phyloP scores from a whole-genome alignment of 2,888 invertebrate genomes.

The Philonicus albiceps region DNA sequence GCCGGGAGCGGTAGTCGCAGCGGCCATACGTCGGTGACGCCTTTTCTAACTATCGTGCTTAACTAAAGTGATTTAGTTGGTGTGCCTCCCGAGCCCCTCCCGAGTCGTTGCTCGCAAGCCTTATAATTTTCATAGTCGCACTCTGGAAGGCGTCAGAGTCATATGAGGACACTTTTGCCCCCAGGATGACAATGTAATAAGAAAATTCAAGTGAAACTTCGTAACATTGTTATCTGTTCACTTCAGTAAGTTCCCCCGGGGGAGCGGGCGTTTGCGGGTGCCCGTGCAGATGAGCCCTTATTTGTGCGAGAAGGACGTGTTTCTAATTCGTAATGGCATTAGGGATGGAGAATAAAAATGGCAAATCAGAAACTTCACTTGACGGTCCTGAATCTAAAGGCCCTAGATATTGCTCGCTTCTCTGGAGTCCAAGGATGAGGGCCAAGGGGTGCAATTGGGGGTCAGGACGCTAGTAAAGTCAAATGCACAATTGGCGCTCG shows the following conservation, averaged over 20 bases:
- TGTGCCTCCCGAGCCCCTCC: background rate
- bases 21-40: background rate
- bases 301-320: slow-evolving; percentile 34
- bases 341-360: slow-evolving; percentile 7
- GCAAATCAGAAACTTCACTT: slow-evolving; percentile 29
- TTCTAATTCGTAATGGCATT: slow-evolving; percentile 36
- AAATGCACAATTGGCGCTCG: background rate
- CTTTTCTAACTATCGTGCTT: background rate
- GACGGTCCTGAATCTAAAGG: background rate
- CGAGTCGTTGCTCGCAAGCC: background rate
- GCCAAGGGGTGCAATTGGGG: background rate
- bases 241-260: slow-evolving; percentile 29
- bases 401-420: slow-evolving; percentile 22
- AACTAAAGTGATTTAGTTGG: slow-evolving; percentile 31
- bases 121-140: slow-evolving; percentile 34
- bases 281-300: slow-evolving; percentile 22
- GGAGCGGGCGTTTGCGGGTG: background rate
- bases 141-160: background rate
- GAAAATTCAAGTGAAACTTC: slow-evolving; percentile 43
- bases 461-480: background rate
- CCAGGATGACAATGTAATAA: slow-evolving; percentile 43
- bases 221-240: slow-evolving; percentile 43
- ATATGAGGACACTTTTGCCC: slow-evolving; percentile 38
- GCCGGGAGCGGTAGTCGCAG: background rate
- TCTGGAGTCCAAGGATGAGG: background rate